Evolutionary conservation across 2,113 vertebrate species (phyloP).

Genomic region (Buteo buteo): DNA sequence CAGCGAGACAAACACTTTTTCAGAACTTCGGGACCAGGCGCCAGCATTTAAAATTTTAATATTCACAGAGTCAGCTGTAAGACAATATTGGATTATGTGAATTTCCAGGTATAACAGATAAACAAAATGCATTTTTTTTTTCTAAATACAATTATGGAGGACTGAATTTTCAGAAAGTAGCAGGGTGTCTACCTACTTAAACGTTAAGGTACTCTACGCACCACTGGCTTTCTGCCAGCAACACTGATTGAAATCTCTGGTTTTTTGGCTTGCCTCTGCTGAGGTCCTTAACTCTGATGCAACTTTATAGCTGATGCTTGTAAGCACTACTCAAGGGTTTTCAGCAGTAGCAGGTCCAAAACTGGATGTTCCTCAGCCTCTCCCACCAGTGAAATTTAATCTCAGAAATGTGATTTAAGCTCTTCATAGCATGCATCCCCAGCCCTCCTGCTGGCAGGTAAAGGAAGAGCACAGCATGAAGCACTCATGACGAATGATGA

Average conservation of each 20-base stretch:
- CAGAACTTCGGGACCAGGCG: constrained; percentile 97
- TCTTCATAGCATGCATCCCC: background rate
- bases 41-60: constrained; percentile 99
- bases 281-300: background rate
- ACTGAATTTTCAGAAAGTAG: background rate
- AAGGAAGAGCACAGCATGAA: background rate
- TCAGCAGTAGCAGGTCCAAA: background rate
- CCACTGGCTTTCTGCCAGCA: background rate
- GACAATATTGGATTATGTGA: background rate
- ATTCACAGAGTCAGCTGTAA: constrained; percentile 95
- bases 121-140: background rate
- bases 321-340: background rate
- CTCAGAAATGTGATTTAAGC: background rate
- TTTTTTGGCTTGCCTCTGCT: background rate
- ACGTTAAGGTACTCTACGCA: background rate
- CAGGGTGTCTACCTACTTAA: background rate
- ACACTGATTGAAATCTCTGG: background rate
- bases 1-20: constrained; percentile 97
- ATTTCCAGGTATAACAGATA: background rate
- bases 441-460: background rate
- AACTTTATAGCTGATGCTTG: background rate
- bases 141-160: background rate
- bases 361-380: background rate
- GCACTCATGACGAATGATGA: background rate
- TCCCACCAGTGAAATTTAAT: background rate